phyloP scores from a whole-genome alignment of 2,797 vertebrate species.

The Cyclura pinguis region DNA sequence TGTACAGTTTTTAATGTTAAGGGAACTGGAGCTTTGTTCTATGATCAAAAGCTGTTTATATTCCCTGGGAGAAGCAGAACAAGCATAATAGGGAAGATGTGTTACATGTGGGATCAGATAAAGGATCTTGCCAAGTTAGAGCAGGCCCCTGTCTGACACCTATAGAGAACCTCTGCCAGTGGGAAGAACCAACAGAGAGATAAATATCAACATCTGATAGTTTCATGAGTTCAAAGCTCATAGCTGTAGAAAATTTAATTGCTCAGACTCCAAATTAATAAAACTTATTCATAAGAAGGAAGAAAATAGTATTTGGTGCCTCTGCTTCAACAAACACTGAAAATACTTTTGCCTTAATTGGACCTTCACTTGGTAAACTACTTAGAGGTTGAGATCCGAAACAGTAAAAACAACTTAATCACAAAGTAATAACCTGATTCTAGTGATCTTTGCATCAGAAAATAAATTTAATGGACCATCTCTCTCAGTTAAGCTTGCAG shows the following conservation, averaged over 20 bases:
- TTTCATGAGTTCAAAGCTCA: too few relatives aligned
- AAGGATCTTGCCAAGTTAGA: not conserved
- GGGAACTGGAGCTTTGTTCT: not conserved
- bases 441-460: not conserved
- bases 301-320: not conserved
- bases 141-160: too few relatives aligned
- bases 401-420: not conserved
- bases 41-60: not conserved
- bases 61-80: not conserved
- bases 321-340: too few relatives aligned
- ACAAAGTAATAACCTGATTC: not conserved
- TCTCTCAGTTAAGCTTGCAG: not conserved
- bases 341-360: not conserved
- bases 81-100: not conserved
- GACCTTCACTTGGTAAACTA: not conserved
- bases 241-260: not conserved
- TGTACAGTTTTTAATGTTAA: not conserved
- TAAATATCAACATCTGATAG: too few relatives aligned
- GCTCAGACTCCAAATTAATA: not conserved
- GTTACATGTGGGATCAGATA: not conserved
- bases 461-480: not conserved
- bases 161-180: not conserved
- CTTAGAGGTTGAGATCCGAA: not conserved
- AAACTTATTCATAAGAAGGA: not conserved
- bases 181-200: too few relatives aligned